These are phyloP conservation scores for Tylochromis polylepis DNA, from an alignment of 2,113 vertebrate species.

Conservation along the genomic window DNA sequence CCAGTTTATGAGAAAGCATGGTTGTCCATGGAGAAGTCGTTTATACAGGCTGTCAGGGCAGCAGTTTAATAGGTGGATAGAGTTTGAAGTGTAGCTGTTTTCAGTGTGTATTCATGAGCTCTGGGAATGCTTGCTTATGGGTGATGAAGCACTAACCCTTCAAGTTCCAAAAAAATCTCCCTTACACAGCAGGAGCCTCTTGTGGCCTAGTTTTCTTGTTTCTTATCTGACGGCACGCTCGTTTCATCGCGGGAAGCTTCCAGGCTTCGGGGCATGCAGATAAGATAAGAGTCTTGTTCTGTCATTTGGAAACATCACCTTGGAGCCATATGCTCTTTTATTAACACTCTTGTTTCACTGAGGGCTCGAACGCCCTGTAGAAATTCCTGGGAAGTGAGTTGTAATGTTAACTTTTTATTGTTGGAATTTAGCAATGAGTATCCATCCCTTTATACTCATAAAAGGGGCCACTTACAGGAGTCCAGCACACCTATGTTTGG, in stretches of 20 bases:
- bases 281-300: background rate
- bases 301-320: background rate
- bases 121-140: constrained; percentile 2
- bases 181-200: background rate
- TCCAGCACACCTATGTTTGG: constrained; percentile 40
- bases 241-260: constrained; percentile 23
- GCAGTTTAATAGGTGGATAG: background rate
- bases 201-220: background rate
- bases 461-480: constrained; percentile 9
- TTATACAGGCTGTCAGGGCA: background rate
- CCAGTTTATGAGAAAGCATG: background rate
- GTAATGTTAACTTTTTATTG: constrained; percentile 32
- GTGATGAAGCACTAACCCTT: constrained; percentile 17
- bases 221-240: constrained; percentile 21
- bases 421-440: constrained; percentile 9
- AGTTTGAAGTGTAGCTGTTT: background rate
- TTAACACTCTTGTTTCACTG: background rate
- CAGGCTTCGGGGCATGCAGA: constrained; percentile 1
- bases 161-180: constrained; percentile 3
- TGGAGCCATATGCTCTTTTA: background rate
- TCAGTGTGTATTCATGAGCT: background rate
- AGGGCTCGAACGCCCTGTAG: background rate
- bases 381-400: constrained; percentile 37
- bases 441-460: background rate
- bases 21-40: background rate